Conservation (phyloP, 2,888 invertebrate genomes). For the Dolomedes plantarius region DNA sequence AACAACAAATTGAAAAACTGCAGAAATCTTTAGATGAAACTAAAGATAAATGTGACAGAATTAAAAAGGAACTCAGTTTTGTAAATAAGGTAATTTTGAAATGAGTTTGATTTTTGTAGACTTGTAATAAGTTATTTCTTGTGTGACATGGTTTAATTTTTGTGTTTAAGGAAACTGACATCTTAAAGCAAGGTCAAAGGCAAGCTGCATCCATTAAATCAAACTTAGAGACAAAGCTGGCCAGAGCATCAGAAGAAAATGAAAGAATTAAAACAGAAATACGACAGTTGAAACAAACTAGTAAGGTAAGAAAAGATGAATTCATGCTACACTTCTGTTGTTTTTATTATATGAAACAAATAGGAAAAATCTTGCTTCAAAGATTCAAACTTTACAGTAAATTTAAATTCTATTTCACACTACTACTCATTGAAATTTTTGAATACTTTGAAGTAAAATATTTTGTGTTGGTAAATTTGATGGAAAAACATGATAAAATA, state of each 20-base stretch:
- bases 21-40: slow-evolving; percentile 63
- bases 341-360: too few relatives aligned
- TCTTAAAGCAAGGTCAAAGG: slow-evolving; percentile 64
- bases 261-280: slow-evolving; percentile 61
- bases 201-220: slow-evolving; percentile 65
- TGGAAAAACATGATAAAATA: too few relatives aligned
- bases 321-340: too few relatives aligned
- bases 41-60: slow-evolving; percentile 64
- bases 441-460: too few relatives aligned
- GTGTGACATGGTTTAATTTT: not conserved
- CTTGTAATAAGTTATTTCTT: too few relatives aligned
- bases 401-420: too few relatives aligned
- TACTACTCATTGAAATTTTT: too few relatives aligned
- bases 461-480: too few relatives aligned
- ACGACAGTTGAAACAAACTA: slow-evolving; percentile 49
- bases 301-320: slow-evolving; percentile 36
- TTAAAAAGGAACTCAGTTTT: slow-evolving; percentile 65
- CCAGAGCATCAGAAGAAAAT: slow-evolving; percentile 63
- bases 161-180: slow-evolving; percentile 66
- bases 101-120: too few relatives aligned
- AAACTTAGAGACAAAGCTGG: slow-evolving; percentile 61
- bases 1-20: slow-evolving; percentile 64
- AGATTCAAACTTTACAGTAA: too few relatives aligned
- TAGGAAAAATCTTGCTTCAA: too few relatives aligned
- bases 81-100: slow-evolving; percentile 50